Percentiles rank a stretch among this genome's conserved stretches.
Evolutionary conservation across 2,797 vertebrate genomes (phyloP).

Genomic region (Corythornis leucogaster): DNA sequence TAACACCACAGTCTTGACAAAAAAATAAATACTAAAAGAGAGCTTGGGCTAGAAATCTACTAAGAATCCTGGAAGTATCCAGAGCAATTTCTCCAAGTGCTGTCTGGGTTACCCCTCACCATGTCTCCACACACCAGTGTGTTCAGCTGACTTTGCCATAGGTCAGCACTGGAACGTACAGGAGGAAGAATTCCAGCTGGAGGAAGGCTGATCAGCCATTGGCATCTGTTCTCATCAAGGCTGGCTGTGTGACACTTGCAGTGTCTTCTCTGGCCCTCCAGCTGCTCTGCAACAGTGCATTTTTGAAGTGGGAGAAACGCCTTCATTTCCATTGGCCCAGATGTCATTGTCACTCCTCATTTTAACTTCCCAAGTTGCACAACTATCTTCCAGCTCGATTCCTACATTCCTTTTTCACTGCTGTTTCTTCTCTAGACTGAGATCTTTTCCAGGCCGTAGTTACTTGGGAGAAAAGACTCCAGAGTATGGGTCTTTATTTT

Average conservation of each 20-base stretch:
- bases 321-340: not conserved
- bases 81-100: not conserved
- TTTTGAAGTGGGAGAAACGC: slow-evolving; percentile 3
- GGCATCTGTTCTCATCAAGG: not conserved
- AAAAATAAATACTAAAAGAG: not conserved
- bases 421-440: not conserved
- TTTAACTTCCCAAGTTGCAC: not conserved
- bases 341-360: not conserved
- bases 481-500: not conserved
- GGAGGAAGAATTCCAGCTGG: slow-evolving; percentile 15
- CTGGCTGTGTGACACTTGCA: accelerated
- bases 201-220: not conserved
- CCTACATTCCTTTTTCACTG: not conserved
- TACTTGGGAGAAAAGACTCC: not conserved
- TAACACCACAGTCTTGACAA: not conserved
- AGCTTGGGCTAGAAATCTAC: not conserved
- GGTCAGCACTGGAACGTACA: not conserved
- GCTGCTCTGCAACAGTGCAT: not conserved
- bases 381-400: not conserved
- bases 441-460: not conserved
- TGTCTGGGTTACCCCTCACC: not conserved
- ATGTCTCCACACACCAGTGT: not conserved
- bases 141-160: not conserved
- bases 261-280: not conserved
- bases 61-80: not conserved